Evolutionary conservation across 2,888 invertebrate species (phyloP).

Genomic region (Trissonchulus sp.): DNA sequence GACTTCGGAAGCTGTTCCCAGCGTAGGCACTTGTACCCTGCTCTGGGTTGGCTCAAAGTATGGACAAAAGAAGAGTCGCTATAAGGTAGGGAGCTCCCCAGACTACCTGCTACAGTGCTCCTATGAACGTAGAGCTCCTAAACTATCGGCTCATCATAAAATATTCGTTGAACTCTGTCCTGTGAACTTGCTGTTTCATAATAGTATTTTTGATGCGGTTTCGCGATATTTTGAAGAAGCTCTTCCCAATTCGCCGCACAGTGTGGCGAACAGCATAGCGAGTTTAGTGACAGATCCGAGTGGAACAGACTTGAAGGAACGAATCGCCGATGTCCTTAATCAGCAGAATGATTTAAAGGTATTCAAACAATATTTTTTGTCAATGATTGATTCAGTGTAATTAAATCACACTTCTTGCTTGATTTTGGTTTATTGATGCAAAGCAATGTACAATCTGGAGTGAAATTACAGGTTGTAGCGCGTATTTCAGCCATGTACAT

Average conservation of each 20-base stretch:
- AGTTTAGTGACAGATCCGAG: background rate
- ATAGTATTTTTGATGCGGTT: background rate
- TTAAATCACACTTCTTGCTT: too few species aligned
- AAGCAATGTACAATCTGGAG: too few species aligned
- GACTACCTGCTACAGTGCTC: slow-evolving; percentile 36
- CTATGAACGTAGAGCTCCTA: slow-evolving; percentile 45
- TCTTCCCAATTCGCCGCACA: background rate
- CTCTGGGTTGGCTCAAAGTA: background rate
- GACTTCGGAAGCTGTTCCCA: background rate
- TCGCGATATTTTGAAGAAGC: slow-evolving; percentile 20
- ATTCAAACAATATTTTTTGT: too few species aligned
- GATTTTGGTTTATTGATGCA: too few species aligned
- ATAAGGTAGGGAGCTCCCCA: background rate
- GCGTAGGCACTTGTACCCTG: background rate
- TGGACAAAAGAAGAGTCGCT: background rate
- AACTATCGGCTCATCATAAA: slow-evolving; percentile 42
- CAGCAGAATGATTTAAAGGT: background rate
- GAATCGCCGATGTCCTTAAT: background rate
- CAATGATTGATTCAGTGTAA: too few species aligned
- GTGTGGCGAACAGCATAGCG: background rate
- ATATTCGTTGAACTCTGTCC: slow-evolving; percentile 44
- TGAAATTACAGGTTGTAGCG: too few species aligned
- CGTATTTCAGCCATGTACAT: too few species aligned
- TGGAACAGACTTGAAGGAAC: background rate
- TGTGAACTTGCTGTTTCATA: slow-evolving; percentile 47